These are phyloP conservation scores for Myanophis thanlyinensis DNA, from an alignment of 2,113 vertebrate genomes.

Conservation along the genomic window DNA sequence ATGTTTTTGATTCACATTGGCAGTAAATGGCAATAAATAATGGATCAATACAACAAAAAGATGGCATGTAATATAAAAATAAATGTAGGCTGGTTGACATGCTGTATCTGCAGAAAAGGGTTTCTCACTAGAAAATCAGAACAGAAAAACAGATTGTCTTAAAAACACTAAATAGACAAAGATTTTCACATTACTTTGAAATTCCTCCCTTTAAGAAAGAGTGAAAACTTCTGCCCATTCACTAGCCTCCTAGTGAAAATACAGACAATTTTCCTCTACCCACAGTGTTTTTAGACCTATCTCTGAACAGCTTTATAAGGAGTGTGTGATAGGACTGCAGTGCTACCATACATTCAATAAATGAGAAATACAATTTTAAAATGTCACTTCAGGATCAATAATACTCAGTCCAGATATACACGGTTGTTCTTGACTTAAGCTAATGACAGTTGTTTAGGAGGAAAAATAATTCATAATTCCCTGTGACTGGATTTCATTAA, in stretches of 20 bases:
- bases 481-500: neutral
- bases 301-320: neutral
- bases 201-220: constrained; percentile 42
- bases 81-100: constrained; percentile 66
- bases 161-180: constrained; percentile 62
- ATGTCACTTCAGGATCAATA: neutral
- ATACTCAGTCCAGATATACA: neutral
- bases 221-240: constrained; percentile 34
- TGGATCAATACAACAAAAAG: constrained; percentile 63
- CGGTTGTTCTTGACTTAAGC: neutral
- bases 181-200: constrained; percentile 50
- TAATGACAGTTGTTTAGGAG: neutral
- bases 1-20: constrained; percentile 68
- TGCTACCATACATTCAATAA: neutral
- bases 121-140: constrained; percentile 66
- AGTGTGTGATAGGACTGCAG: neutral
- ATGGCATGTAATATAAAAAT: constrained; percentile 60
- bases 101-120: constrained; percentile 60
- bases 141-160: constrained; percentile 74
- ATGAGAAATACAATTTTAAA: neutral
- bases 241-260: constrained; percentile 13
- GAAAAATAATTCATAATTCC: neutral
- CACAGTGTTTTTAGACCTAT: neutral
- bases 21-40: constrained; percentile 71
- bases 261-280: neutral